Evolutionary conservation across 2,113 vertebrate genomes (phyloP), one percentile per base, ranked within the genome.

Genomic region (Onychorhynchus coronatus): DNA sequence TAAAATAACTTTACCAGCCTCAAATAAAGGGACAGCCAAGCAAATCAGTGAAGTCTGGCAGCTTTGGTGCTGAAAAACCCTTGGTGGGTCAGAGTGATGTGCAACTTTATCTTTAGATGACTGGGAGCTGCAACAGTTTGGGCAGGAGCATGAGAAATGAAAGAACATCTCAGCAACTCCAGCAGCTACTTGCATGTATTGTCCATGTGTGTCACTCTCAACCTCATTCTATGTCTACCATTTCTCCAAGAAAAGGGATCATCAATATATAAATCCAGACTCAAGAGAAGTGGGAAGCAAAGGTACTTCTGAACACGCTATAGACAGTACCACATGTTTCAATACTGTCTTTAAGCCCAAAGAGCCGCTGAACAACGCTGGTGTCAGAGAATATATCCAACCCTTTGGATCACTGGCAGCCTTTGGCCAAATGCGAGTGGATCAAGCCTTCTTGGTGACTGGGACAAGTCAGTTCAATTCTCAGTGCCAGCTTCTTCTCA

Each of bases 281-380:
- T 56, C 53, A 50, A 78, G 2, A 35, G 3, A 78, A 91, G 5
- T 28, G 14, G 88, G 65, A 88, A 85, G 31, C 17, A 37, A 50
- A 89, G 75, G 15, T 77, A 37, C 15, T 85, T 75, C 65, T 81
- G 33, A 2, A 53, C 13, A 58, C 1, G 0, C 73, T 24, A 62
- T 5, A 42, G 14, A 9, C 12, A 91, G 39, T 14, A 73, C 4
- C 37, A 47, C 12, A 42, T 37, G n/a, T 61, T 85, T 66, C 22
- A 68, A 79, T 24, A 30, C 2, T 11, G 20, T 30, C 28, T 67
- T 50, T 39, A 74, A 65, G 27, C 13, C 19, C 76, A 63, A 53
- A 67, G 0, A 70, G 41, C 52, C 8, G 21, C 22, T 37, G 46
- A 14, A 35, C 27, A 59, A 56, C 0, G 0, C 31, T 35, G 8